Conservation (phyloP, 2,888 invertebrate genomes). For the Acronicta psi region DNA sequence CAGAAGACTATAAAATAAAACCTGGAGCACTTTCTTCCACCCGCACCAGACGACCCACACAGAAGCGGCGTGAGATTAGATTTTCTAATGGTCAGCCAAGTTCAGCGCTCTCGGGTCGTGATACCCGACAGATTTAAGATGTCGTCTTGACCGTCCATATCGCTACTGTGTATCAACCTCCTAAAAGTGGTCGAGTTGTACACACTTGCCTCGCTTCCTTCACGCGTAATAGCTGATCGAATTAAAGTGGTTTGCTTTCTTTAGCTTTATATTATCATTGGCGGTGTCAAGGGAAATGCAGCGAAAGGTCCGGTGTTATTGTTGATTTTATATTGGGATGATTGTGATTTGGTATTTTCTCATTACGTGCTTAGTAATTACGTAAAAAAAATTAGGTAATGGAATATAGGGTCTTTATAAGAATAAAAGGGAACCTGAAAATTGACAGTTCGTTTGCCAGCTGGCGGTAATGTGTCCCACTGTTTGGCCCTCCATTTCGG, state of each 20-base stretch:
- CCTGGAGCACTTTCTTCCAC: slow-evolving; percentile 39
- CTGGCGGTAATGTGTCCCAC: too few relatives aligned
- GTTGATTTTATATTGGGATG: slow-evolving; percentile 26
- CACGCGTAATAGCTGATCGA: slow-evolving; percentile 56
- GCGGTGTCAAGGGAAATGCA: slow-evolving; percentile 47
- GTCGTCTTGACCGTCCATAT: slow-evolving; percentile 30
- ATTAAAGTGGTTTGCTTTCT: slow-evolving; percentile 58
- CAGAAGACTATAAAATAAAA: background rate
- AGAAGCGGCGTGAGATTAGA: slow-evolving; percentile 71
- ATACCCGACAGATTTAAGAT: slow-evolving; percentile 43
- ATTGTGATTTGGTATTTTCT: slow-evolving; percentile 8
- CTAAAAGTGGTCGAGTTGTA: slow-evolving; percentile 29
- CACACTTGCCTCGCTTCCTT: slow-evolving; percentile 50
- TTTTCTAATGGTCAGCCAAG: slow-evolving; percentile 73
- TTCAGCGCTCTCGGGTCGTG: slow-evolving; percentile 69
- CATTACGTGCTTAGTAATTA: too few relatives aligned
- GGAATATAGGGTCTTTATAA: too few relatives aligned
- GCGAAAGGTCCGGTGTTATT: slow-evolving; percentile 39
- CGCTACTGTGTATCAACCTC: slow-evolving; percentile 19
- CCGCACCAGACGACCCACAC: slow-evolving; percentile 61
- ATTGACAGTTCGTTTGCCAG: too few relatives aligned
- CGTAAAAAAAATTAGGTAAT: too few relatives aligned
- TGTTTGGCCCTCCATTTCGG: too few relatives aligned
- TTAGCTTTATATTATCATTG: slow-evolving; percentile 53
- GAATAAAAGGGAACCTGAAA: too few relatives aligned